Conservation (phyloP, 2,797 vertebrate species). For the Periparus ater region DNA sequence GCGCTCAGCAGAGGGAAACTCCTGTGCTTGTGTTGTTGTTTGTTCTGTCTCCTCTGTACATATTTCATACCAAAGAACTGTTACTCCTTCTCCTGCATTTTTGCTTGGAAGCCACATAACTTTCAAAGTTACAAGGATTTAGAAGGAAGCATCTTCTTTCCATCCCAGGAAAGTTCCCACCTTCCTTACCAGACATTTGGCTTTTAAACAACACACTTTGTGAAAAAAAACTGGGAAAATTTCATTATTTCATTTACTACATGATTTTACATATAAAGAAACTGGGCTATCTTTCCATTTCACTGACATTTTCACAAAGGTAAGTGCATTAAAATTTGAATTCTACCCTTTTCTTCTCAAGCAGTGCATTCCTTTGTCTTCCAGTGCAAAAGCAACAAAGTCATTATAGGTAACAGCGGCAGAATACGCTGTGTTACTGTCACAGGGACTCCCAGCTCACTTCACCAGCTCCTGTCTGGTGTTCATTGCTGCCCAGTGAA, state of each 20-base stretch:
- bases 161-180: not conserved
- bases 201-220: not conserved
- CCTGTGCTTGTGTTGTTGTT: not conserved
- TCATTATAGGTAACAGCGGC: no score
- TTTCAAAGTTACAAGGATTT: not conserved
- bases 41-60: not conserved
- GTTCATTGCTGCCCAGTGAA: no score
- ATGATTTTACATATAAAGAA: not conserved
- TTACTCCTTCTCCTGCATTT: not conserved
- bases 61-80: not conserved
- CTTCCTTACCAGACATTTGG: no score
- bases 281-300: no score
- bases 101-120: not conserved
- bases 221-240: not conserved
- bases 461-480: no score
- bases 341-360: no score
- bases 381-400: no score
- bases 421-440: no score
- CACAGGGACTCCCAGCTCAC: no score
- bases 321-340: no score
- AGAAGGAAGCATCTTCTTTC: not conserved
- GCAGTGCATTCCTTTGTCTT: no score
- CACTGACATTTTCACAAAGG: no score
- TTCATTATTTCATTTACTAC: not conserved
- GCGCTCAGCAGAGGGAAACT: not conserved